phyloP scores from a whole-genome alignment of 2,113 vertebrate genomes.

The Salvelinus alpinus region DNA sequence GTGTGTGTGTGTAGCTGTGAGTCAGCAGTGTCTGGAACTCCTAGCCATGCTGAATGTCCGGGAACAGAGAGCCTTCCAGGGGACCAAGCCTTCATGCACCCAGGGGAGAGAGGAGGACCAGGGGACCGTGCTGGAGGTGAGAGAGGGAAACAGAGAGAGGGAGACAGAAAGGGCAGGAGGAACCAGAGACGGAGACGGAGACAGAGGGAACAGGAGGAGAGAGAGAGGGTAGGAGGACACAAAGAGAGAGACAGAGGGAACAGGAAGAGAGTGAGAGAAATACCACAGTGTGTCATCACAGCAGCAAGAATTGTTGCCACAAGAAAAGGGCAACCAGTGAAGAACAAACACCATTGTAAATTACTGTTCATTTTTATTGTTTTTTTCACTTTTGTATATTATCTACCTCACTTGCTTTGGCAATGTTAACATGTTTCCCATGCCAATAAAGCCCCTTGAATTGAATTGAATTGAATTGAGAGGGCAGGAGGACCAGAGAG shows the following conservation, averaged over 20 bases:
- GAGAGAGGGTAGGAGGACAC: background rate
- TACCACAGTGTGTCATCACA: no score
- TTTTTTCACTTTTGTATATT: no score
- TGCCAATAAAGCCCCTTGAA: no score
- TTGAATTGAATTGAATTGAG: no score
- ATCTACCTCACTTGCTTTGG: no score
- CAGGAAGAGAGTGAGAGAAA: no score
- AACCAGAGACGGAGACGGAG: background rate
- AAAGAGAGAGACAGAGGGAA: background rate
- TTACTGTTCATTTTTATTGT: no score
- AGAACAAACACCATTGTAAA: no score
- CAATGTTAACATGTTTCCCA: no score
- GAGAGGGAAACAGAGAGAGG: background rate
- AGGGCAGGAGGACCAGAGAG: no score
- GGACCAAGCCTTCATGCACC: slow-evolving; percentile 56
- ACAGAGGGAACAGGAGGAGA: slow-evolving; percentile 1
- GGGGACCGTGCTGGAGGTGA: slow-evolving; percentile 80
- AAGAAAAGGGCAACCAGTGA: no score
- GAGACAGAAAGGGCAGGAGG: background rate
- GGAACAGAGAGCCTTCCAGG: slow-evolving; percentile 78
- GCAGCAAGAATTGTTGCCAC: no score
- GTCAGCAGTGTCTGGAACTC: slow-evolving; percentile 80
- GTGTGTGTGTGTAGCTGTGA: slow-evolving; percentile 70
- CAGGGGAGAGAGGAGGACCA: slow-evolving; percentile 59
- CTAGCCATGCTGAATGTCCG: slow-evolving; percentile 80